Percentiles rank a stretch among this genome's conserved stretches.
phyloP scores from a whole-genome alignment of 2,113 vertebrate species.

The Prochilodus magdalenae region DNA sequence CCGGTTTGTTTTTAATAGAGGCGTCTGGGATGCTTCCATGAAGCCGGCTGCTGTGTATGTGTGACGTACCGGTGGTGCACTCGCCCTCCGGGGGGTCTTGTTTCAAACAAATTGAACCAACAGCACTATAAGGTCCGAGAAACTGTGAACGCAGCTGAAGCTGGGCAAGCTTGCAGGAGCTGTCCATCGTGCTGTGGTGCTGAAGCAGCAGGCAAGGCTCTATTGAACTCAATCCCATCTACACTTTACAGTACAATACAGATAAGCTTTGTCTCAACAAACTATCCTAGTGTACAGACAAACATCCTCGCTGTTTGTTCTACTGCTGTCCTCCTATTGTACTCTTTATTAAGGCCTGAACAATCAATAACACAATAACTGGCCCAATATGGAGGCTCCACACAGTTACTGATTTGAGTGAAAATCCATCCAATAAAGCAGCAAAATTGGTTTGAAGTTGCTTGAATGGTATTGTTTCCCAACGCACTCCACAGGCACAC shows the following conservation, averaged over 20 bases:
- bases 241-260: background rate
- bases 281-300: background rate
- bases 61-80: background rate
- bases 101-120: conserved; percentile 38
- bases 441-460: too few species aligned
- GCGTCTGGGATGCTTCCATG: background rate
- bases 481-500: too few species aligned
- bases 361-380: too few species aligned
- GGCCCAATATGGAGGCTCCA: too few species aligned
- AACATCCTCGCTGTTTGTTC: background rate
- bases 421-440: too few species aligned
- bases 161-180: conserved; percentile 20
- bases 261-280: background rate
- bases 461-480: too few species aligned
- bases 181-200: conserved; percentile 29
- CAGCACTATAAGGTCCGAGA: background rate
- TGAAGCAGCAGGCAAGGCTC: conserved; percentile 40
- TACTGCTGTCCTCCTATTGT: background rate
- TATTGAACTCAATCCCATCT: background rate
- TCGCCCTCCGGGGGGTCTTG: conserved; percentile 38
- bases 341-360: background rate
- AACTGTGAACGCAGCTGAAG: conserved; percentile 16
- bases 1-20: conserved; percentile 29
- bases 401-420: too few species aligned
- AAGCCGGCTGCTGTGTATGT: background rate